Evolutionary conservation across 2,797 vertebrate species (phyloP).

Genomic region (Danionella dracula): DNA sequence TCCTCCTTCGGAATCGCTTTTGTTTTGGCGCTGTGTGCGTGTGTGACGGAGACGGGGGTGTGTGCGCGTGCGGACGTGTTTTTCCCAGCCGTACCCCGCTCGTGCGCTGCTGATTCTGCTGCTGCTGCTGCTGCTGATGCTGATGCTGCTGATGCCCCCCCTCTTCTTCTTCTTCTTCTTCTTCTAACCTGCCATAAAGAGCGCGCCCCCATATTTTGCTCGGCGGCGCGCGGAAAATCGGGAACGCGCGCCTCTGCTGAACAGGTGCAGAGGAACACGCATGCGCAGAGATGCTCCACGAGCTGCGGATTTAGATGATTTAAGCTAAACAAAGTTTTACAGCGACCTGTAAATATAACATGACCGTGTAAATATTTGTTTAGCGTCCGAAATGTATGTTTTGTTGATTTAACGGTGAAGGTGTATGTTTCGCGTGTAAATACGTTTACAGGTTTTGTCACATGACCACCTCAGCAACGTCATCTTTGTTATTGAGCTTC

Average conservation of each 20-base stretch:
- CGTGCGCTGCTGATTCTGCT: conserved; percentile 28
- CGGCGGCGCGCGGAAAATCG: conserved; percentile 45
- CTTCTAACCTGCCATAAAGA: conserved; percentile 71
- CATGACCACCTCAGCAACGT: too few relatives aligned
- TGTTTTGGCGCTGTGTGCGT: conserved; percentile 36
- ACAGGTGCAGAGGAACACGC: conserved; percentile 46
- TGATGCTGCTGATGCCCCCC: too few relatives aligned
- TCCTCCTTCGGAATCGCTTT: conserved; percentile 24
- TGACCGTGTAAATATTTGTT: too few relatives aligned
- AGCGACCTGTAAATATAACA: too few relatives aligned
- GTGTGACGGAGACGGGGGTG: conserved; percentile 15
- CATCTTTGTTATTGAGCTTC: too few relatives aligned
- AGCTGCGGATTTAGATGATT: conserved; percentile 15
- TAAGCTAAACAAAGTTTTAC: not conserved
- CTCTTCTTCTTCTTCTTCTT: conserved; percentile 24
- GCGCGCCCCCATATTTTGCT: conserved; percentile 62
- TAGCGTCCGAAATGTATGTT: too few relatives aligned
- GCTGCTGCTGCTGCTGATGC: too few relatives aligned
- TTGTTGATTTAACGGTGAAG: too few relatives aligned
- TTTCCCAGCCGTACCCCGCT: conserved; percentile 40
- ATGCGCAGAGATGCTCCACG: conserved; percentile 20
- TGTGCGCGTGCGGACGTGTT: conserved; percentile 22
- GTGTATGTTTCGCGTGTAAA: too few relatives aligned
- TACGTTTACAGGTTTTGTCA: too few relatives aligned
- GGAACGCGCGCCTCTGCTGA: conserved; percentile 38